These are phyloP conservation scores for Phylloscopus trochilus DNA, from an alignment of 2,113 vertebrate genomes.

Conservation along the genomic window DNA sequence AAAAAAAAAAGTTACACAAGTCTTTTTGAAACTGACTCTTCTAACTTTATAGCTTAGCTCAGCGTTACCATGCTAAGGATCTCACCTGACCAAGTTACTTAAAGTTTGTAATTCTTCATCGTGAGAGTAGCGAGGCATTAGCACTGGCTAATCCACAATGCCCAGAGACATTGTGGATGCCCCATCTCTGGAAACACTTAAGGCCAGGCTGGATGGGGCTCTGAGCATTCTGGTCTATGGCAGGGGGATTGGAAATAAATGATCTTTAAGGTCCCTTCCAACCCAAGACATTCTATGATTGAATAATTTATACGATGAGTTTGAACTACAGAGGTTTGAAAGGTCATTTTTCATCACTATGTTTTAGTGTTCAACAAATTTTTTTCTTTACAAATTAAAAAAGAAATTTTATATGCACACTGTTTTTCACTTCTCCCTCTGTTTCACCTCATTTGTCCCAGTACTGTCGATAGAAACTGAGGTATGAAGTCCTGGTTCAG, in stretches of 20 bases:
- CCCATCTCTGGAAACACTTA: background rate
- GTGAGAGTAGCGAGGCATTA: background rate
- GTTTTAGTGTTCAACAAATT: background rate
- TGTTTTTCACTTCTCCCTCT: background rate
- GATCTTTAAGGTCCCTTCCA: background rate
- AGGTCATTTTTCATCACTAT: background rate
- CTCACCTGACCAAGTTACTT: background rate
- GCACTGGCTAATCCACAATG: background rate
- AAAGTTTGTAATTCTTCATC: background rate
- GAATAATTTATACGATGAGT: background rate
- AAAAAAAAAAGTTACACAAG: background rate
- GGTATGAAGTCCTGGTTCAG: fast-evolving
- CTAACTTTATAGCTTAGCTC: background rate
- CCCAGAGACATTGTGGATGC: background rate
- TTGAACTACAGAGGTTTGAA: background rate
- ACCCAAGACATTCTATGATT: background rate
- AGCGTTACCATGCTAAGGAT: background rate
- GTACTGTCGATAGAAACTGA: background rate
- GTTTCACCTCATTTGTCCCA: background rate
- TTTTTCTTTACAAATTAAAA: background rate
- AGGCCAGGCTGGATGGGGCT: background rate
- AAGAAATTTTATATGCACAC: fast-evolving
- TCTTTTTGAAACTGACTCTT: background rate
- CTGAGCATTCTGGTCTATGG: background rate
- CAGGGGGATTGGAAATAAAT: background rate